A percentile compares a stretch with the other conserved stretches of the same genome.
Evolutionary conservation across 2,888 invertebrate species (phyloP).

Genomic region (Griposia aprilina): DNA sequence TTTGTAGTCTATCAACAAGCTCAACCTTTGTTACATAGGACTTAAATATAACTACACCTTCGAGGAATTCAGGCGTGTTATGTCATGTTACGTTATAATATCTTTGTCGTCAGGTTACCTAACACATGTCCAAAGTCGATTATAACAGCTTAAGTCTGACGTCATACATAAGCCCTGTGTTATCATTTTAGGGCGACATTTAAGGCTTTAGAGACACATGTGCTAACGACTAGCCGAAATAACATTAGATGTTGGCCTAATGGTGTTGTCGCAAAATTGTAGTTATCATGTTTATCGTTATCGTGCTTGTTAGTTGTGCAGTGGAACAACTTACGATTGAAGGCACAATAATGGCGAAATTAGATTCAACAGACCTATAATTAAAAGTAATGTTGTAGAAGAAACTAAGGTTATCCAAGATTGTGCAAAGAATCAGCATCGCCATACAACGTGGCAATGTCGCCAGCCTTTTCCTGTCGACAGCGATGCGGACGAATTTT

Average conservation of each 20-base stretch:
- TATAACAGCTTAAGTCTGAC: conserved; percentile 36
- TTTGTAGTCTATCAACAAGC: background rate
- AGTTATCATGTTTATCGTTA: background rate
- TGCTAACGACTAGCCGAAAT: conserved; percentile 23
- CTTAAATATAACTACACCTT: background rate
- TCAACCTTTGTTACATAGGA: background rate
- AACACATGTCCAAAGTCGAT: conserved; percentile 25
- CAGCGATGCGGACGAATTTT: too few relatives aligned
- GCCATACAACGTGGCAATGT: too few relatives aligned
- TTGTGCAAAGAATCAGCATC: too few relatives aligned
- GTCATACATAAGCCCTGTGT: conserved; percentile 37
- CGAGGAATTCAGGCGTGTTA: background rate
- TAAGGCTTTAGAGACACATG: conserved; percentile 15
- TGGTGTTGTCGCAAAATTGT: background rate
- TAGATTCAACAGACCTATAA: too few relatives aligned
- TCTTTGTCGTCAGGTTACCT: conserved; percentile 31
- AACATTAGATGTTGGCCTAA: conserved; percentile 5
- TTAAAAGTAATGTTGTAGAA: background rate
- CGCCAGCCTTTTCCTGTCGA: too few relatives aligned
- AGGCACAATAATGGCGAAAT: background rate
- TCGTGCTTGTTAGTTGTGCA: background rate
- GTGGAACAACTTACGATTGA: background rate
- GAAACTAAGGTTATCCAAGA: background rate
- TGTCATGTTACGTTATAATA: background rate
- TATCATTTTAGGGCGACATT: conserved; percentile 38